phyloP scores from a whole-genome alignment of 2,888 invertebrate genomes.

The Calliphora vomitoria region DNA sequence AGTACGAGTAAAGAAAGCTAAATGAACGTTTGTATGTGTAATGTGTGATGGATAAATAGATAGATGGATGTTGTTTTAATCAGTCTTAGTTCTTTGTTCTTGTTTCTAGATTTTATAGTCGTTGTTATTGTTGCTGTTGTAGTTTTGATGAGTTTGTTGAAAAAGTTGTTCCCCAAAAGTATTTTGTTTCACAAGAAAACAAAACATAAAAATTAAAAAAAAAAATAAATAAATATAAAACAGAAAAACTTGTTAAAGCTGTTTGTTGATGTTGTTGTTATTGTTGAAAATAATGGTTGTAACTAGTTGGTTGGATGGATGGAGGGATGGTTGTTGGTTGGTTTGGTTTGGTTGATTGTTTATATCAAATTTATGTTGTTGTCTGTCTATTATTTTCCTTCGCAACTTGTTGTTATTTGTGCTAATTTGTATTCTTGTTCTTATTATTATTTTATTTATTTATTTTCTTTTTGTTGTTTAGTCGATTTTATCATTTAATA shows the following conservation, averaged over 20 bases:
- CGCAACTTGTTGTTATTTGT: constrained; percentile 17
- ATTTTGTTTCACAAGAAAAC: constrained; percentile 9
- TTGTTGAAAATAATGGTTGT: constrained; percentile 14
- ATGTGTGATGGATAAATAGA: constrained; percentile 21
- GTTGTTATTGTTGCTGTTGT: constrained; percentile 66
- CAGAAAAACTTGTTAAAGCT: neutral
- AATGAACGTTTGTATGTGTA: neutral
- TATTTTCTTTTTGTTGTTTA: neutral
- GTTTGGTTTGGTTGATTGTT: neutral
- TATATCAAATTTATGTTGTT: constrained; percentile 5
- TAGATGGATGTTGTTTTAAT: constrained; percentile 14
- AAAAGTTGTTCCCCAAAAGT: constrained; percentile 56
- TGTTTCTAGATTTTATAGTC: constrained; percentile 36
- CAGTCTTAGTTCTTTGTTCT: constrained; percentile 54
- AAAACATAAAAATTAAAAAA: neutral
- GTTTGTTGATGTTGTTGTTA: neutral
- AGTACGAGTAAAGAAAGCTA: constrained; percentile 1
- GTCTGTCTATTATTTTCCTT: neutral
- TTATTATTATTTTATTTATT: constrained; percentile 5
- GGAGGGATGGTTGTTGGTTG: neutral
- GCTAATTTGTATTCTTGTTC: neutral
- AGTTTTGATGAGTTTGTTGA: constrained; percentile 30
- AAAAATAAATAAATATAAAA: neutral
- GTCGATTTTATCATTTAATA: constrained; percentile 50
- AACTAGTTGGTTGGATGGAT: neutral